Conservation (phyloP, 2,113 vertebrate species). For the Delphinus delphis region DNA sequence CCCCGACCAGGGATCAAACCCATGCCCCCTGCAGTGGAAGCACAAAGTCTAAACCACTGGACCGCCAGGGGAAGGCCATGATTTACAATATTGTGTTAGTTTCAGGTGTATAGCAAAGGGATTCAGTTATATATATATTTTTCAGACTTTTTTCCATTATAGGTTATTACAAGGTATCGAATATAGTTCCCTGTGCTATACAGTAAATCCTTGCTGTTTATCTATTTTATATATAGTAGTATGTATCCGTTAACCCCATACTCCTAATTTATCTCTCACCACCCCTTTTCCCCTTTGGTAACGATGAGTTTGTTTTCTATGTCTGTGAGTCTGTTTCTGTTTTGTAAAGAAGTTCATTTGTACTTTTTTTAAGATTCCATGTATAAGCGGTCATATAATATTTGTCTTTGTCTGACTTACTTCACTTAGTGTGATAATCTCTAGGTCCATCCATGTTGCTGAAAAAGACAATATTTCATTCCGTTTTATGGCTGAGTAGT, state of each 20-base stretch:
- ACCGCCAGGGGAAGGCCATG: not conserved
- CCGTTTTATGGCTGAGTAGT: not conserved
- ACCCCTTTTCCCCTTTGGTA: not conserved
- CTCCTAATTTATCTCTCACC: not conserved
- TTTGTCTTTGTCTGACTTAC: not conserved
- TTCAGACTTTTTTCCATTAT: not conserved
- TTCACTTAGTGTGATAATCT: not conserved
- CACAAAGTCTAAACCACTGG: not conserved
- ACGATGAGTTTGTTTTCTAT: not conserved
- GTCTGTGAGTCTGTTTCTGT: not conserved
- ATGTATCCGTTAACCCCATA: not conserved
- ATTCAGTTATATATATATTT: not conserved
- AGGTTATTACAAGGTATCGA: not conserved
- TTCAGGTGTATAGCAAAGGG: not conserved
- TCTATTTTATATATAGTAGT: not conserved
- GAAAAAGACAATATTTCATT: not conserved
- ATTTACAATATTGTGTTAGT: not conserved
- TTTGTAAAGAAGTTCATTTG: not conserved
- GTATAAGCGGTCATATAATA: not conserved
- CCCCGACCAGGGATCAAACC: not conserved
- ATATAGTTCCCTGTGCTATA: not conserved
- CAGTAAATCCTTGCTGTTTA: not conserved
- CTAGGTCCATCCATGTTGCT: not conserved
- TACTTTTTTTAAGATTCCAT: not conserved
- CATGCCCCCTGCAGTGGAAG: not conserved